These are phyloP conservation scores for Ochropleura plecta DNA, from an alignment of 2,888 invertebrate species.

Conservation along the genomic window DNA sequence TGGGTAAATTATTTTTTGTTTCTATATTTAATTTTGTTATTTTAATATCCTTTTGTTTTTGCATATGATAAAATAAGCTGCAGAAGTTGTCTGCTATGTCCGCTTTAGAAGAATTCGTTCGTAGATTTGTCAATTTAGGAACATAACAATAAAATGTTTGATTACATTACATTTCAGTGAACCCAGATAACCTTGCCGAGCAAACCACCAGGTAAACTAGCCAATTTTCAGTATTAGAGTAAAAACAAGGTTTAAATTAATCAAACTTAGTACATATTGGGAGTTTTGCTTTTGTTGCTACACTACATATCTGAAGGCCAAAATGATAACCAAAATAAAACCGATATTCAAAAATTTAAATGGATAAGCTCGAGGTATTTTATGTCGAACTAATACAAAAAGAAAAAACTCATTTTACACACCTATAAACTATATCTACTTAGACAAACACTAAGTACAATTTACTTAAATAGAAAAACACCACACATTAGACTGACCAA, in stretches of 20 bases:
- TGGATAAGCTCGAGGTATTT: too few relatives aligned
- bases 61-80: neutral
- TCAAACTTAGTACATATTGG: neutral
- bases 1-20: conserved; percentile 78
- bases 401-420: too few relatives aligned
- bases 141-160: neutral
- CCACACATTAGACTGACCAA: too few relatives aligned
- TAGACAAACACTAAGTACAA: too few relatives aligned
- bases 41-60: neutral
- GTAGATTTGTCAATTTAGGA: neutral
- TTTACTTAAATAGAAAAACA: too few relatives aligned
- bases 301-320: too few relatives aligned
- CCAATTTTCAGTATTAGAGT: neutral
- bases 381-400: too few relatives aligned
- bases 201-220: conserved; percentile 14
- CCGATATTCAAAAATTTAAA: too few relatives aligned
- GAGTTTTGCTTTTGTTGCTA: neutral
- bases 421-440: too few relatives aligned
- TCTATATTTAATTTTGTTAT: conserved; percentile 51
- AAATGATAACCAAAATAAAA: too few relatives aligned
- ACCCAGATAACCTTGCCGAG: neutral
- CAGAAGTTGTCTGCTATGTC: neutral
- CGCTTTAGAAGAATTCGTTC: neutral
- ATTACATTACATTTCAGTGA: conserved; percentile 44
- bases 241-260: neutral